Conservation (phyloP, 2,797 vertebrate genomes). For the Pseudochromis fuscus region DNA sequence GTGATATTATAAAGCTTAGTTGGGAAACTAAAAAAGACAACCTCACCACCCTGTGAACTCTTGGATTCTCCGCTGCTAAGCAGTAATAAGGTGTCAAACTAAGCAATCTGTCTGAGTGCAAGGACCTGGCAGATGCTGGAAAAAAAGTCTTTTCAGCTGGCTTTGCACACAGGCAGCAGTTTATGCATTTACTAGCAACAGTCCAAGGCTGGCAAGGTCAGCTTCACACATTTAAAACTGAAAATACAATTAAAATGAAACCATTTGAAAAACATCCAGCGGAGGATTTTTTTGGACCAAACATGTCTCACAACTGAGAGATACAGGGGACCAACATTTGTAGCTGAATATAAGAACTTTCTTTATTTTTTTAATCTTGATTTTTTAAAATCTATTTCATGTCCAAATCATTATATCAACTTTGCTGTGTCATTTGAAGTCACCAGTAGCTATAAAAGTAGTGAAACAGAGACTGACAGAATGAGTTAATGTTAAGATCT, state of each 20-base stretch:
- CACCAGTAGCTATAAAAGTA: neutral
- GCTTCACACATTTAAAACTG: slow-evolving; percentile 51
- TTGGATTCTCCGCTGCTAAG: slow-evolving; percentile 45
- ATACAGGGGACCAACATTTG: neutral
- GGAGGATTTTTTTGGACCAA: slow-evolving; percentile 25
- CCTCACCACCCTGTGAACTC: slow-evolving; percentile 43
- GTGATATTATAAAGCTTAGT: slow-evolving; percentile 30
- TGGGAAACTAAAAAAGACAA: slow-evolving; percentile 43
- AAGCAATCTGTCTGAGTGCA: slow-evolving; percentile 69
- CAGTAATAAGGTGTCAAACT: slow-evolving; percentile 68
- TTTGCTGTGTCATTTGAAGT: neutral
- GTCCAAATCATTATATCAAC: neutral
- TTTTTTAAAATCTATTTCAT: neutral
- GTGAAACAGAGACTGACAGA: neutral
- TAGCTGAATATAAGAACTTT: no score
- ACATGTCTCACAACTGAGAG: slow-evolving; percentile 1
- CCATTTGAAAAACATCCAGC: slow-evolving; percentile 15
- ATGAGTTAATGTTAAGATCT: neutral
- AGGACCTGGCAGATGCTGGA: slow-evolving; percentile 56
- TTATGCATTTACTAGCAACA: slow-evolving; percentile 46
- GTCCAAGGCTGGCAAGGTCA: slow-evolving; percentile 44
- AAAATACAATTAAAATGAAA: slow-evolving; percentile 56
- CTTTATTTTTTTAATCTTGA: no score
- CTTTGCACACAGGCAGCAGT: slow-evolving; percentile 43
- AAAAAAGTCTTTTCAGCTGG: slow-evolving; percentile 46